Base-by-base conservation (phyloP, 2,888 invertebrate species). In the Meiosimyza decipiens region DNA sequence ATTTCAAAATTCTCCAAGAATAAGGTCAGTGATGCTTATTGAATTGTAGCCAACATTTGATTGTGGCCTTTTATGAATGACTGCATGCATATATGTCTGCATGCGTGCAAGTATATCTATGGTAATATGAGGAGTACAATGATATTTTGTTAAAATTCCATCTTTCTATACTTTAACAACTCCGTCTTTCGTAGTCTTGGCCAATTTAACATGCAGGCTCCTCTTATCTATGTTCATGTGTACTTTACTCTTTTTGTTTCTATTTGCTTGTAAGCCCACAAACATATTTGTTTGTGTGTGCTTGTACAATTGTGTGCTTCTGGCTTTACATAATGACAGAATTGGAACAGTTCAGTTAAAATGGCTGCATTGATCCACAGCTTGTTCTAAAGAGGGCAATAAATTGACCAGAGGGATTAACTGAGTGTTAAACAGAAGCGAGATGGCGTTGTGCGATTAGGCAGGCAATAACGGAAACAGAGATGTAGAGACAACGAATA, bases 361-460 rank as follows among this genome's bases (percentile, higher is more conserved):
- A 47, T 16, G 60, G 40, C n/a, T 47, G 40, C n/a, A 62, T 33
- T 62, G 60, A 62, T 62, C 60, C 60, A 62, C 60, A 65, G 65
- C n/a, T 50, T 22, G 15, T 15, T 51, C 15, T 65, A 52, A 65
- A 28, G 52, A 65, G 65, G 22, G 65, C 52, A 65, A 65, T 65
- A 65, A 65, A 65, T 65, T 28, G 65, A 52, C 52, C 51, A 62
- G 15, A 5, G 52, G 51, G 52, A 51, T 51, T 50, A 65, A 51
- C 65, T 18, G 65, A 15, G 65, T 65, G 65, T 51, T 51, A 65
- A 50, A 52, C 22, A 33, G 65, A 22, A 28, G 12, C 22, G 51
- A 65, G 52, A 65, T 65, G 50, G 15, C 15, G 65, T 28, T 28
- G 65, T 52, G 18, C 51, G 65, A 65, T 65, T 51, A 52, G 51